Evolutionary conservation across 2,113 vertebrate species (phyloP).

Genomic region (Hepsetus odoe): DNA sequence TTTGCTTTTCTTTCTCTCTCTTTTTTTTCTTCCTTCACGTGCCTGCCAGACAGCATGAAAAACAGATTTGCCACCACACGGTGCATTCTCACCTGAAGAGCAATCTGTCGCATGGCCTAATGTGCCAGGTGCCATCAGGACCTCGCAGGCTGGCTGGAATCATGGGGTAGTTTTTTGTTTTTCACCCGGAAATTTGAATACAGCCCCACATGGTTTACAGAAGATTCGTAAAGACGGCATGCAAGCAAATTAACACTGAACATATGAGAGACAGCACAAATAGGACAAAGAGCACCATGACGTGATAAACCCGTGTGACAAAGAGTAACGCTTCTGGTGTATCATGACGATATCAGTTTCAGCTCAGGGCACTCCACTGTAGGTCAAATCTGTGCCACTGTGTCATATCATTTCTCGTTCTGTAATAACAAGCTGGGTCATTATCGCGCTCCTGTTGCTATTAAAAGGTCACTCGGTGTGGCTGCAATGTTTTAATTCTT

Average conservation of each 20-base stretch:
- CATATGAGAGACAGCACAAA: neutral
- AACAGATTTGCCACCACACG: slow-evolving; percentile 38
- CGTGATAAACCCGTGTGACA: too few species aligned
- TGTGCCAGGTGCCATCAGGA: slow-evolving; percentile 23
- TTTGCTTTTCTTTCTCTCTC: neutral
- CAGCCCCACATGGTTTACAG: neutral
- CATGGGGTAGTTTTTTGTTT: slow-evolving; percentile 11
- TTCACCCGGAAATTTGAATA: slow-evolving; percentile 33
- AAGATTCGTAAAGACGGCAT: too few species aligned
- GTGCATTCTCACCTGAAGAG: slow-evolving; percentile 45
- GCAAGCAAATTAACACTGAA: neutral
- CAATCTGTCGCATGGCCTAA: slow-evolving; percentile 37
- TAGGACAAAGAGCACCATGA: neutral
- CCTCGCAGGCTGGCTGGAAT: slow-evolving; percentile 5
- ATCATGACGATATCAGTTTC: neutral
- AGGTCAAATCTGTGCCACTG: slow-evolving; percentile 3
- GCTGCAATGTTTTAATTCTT: slow-evolving; percentile 16
- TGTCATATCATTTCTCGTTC: slow-evolving; percentile 4
- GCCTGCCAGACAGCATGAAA: slow-evolving; percentile 45
- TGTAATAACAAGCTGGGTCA: slow-evolving; percentile 27
- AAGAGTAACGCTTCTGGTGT: neutral
- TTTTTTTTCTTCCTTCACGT: neutral
- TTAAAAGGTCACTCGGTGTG: slow-evolving; percentile 30
- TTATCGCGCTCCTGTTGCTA: neutral
- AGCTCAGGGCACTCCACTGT: neutral